Conservation (phyloP, 2,888 invertebrate genomes). For the Phragmatobia fuliginosa region DNA sequence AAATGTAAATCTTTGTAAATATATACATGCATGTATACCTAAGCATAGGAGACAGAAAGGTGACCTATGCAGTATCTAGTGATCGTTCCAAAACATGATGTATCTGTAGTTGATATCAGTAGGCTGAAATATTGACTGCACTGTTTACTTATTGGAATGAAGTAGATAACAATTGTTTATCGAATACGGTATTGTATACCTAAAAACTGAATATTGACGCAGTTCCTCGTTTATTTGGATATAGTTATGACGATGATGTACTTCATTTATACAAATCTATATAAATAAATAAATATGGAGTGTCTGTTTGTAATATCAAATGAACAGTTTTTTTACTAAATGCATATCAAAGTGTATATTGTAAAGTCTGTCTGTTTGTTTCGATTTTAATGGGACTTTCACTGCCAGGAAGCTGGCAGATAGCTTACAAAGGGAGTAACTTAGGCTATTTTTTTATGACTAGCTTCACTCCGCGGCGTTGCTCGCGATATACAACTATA, state of each 20-base stretch:
- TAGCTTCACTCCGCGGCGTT: too few species aligned
- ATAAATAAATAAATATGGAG: too few species aligned
- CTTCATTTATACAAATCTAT: too few species aligned
- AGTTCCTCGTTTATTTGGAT: slow-evolving; percentile 3
- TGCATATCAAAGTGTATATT: too few species aligned
- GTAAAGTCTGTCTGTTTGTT: too few species aligned
- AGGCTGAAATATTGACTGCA: slow-evolving; percentile 53
- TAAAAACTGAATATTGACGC: slow-evolving; percentile 25
- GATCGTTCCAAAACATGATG: slow-evolving; percentile 42
- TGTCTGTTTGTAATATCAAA: too few species aligned
- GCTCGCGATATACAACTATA: too few species aligned
- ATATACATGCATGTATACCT: not conserved
- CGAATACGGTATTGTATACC: slow-evolving; percentile 17
- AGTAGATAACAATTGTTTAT: slow-evolving; percentile 44
- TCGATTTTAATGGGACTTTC: too few species aligned
- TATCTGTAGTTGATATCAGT: slow-evolving; percentile 49
- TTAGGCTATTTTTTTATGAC: too few species aligned
- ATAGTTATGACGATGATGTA: not conserved
- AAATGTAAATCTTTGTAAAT: not conserved
- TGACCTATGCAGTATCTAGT: slow-evolving; percentile 41
- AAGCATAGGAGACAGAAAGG: slow-evolving; percentile 9
- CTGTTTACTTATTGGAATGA: slow-evolving; percentile 43
- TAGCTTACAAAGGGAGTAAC: too few species aligned
- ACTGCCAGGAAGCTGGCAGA: too few species aligned
- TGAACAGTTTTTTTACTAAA: too few species aligned